Evolutionary conservation across 2,113 vertebrate genomes (phyloP).

Genomic region (Glaucidium brasilianum): DNA sequence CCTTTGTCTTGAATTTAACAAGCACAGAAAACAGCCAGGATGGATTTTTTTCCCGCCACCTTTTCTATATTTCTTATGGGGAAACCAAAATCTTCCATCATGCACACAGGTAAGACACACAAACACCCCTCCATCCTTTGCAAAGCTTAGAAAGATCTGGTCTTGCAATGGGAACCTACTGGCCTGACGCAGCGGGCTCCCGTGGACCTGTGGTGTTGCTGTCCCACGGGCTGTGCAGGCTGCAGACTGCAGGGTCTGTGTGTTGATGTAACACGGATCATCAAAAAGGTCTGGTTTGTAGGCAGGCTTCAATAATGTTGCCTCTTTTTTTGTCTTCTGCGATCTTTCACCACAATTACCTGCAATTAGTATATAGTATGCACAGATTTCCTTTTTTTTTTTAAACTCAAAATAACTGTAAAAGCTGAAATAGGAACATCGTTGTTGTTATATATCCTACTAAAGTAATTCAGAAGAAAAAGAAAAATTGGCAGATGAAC

Average conservation of each 20-base stretch:
- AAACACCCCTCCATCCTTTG: not conserved
- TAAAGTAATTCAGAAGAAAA: not conserved
- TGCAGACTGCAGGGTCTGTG: conserved; percentile 57
- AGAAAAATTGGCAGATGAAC: not conserved
- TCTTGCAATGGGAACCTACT: conserved; percentile 62
- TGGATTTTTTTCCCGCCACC: not conserved
- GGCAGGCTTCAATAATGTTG: conserved; percentile 19
- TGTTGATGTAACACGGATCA: conserved; percentile 80
- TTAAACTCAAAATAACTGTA: not conserved
- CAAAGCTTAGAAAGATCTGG: not conserved
- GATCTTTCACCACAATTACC: conserved; percentile 54
- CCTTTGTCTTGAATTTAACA: not conserved
- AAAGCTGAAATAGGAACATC: not conserved
- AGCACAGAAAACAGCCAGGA: not conserved
- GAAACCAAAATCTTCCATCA: not conserved
- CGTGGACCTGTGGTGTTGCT: not conserved
- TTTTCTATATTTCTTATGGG: not conserved
- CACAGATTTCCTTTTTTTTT: not conserved
- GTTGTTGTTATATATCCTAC: not conserved
- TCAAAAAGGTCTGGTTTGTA: conserved; percentile 73
- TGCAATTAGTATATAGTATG: conserved; percentile 33
- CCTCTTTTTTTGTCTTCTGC: conserved; percentile 44
- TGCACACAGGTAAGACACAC: not conserved
- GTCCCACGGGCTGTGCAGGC: not conserved
- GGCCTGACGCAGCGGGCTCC: conserved; percentile 32